Evolutionary conservation across 2,888 invertebrate species (phyloP), one percentile per base, ranked within the genome.

Genomic region (Brassicogethes aeneus): DNA sequence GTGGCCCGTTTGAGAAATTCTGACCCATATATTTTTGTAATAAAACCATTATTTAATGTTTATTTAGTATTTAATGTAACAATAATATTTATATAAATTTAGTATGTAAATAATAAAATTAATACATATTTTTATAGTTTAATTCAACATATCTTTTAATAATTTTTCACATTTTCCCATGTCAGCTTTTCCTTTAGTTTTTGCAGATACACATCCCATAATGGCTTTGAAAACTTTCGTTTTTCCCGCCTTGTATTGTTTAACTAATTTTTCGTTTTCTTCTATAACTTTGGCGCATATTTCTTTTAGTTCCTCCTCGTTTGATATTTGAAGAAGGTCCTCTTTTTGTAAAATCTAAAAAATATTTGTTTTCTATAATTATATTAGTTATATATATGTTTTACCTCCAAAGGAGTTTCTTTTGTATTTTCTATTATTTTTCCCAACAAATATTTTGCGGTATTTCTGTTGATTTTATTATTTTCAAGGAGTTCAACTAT

Each of bases 211-310:
- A 56, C 75, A 68, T 10, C 79, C 80, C 44, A 80, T 61, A 44
- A 89, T 71, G 17, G 79, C 78, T 55, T 74, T 77, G 35, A 83
- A 74, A 5, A 80, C 74, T 69, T 84, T 85, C 1, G 62, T 64
- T 66, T 87, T 87, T 3, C 88, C 88, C 7, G 67, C 68, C 60
- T 74, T 78, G 58, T 80, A 87, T 50, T 77, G 72, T 46, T 73
- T 68, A 1, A 83, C 82, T 39, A 80, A 60, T 59, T 82, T 79
- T 8, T 77, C 71, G 66, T 86, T 83, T 45, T 77, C 73, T 10
- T 75, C 60, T 17, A 89, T 64, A 1, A 82, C 72, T 52, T 73
- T 66, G 37, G 63, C 52, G 60, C 89, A 89, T 32, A 79, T 62
- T 47, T 71, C 65, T 38, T 66, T 69, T 44, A 91, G 75, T 59